Evolutionary conservation across 2,888 invertebrate genomes (phyloP).

Genomic region (Electrophaes corylata): DNA sequence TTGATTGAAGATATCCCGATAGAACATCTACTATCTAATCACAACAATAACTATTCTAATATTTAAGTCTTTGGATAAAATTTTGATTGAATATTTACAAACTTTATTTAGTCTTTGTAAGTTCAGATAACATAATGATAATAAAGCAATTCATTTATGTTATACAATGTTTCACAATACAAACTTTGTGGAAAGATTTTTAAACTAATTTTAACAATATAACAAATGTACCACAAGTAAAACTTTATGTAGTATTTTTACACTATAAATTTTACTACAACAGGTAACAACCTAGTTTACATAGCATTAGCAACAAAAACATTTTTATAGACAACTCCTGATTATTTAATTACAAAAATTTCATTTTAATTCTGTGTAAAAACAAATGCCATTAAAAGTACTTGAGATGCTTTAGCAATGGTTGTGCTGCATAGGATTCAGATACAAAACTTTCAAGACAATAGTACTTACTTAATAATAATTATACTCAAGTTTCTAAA

Average conservation of each 20-base stretch:
- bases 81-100: slow-evolving; percentile 37
- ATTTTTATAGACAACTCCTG: slow-evolving; percentile 8
- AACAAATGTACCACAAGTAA: too few relatives aligned
- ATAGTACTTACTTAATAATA: neutral
- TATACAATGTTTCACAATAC: neutral
- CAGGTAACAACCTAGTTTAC: slow-evolving; percentile 16
- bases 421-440: slow-evolving; percentile 24
- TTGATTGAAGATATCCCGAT: slow-evolving; percentile 6
- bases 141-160: neutral
- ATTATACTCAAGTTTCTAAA: slow-evolving; percentile 66
- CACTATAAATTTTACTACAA: slow-evolving; percentile 21
- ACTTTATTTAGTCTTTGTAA: slow-evolving; percentile 3
- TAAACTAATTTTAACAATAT: neutral
- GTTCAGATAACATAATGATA: neutral
- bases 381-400: slow-evolving; percentile 27
- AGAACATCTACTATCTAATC: slow-evolving; percentile 17
- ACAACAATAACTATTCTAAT: slow-evolving; percentile 21
- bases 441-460: slow-evolving; percentile 9
- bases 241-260: neutral
- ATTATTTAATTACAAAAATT: slow-evolving; percentile 15
- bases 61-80: slow-evolving; percentile 38
- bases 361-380: slow-evolving; percentile 13
- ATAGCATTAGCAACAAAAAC: slow-evolving; percentile 10
- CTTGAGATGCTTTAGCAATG: slow-evolving; percentile 32
- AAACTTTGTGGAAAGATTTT: neutral